Percentiles rank a stretch among this genome's conserved stretches.
Conservation (phyloP, 1,140 invertebrate species). For the Neodiprion virginianus region DNA sequence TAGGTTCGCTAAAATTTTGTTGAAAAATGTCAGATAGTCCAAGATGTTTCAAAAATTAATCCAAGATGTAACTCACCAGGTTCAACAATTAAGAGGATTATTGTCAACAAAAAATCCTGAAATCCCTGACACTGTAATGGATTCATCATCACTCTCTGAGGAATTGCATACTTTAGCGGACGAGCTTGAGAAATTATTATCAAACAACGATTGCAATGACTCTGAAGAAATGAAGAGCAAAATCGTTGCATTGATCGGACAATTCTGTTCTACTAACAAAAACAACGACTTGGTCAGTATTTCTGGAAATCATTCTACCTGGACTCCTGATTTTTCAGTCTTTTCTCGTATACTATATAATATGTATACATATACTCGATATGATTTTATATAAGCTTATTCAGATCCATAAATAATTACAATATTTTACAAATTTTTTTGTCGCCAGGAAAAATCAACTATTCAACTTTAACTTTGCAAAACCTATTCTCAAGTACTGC, state of each 20-base stretch:
- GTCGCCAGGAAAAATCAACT: no score
- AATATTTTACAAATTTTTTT: constrained; percentile 8
- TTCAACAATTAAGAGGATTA: constrained; percentile 37
- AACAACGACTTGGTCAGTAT: background rate
- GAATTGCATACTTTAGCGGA: constrained; percentile 34
- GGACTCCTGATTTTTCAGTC: background rate
- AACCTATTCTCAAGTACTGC: no score
- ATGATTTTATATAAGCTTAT: background rate
- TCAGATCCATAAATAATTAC: background rate
- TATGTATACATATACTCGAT: background rate
- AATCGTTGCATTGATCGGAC: constrained; percentile 34
- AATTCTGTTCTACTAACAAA: constrained; percentile 33
- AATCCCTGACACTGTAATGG: constrained; percentile 20
- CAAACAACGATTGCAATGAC: constrained; percentile 35
- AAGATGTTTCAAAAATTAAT: no score
- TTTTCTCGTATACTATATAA: background rate
- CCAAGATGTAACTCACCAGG: constrained; percentile 23
- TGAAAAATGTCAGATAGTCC: no score
- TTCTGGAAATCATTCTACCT: background rate
- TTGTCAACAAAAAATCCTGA: constrained; percentile 17
- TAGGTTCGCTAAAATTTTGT: no score
- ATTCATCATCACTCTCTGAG: constrained; percentile 35
- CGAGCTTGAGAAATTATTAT: constrained; percentile 38
- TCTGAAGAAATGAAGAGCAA: constrained; percentile 42
- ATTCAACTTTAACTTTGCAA: no score